These are phyloP conservation scores for Pentalonia nigronervosa DNA, from an alignment of 1,140 invertebrate species.

Conservation along the genomic window DNA sequence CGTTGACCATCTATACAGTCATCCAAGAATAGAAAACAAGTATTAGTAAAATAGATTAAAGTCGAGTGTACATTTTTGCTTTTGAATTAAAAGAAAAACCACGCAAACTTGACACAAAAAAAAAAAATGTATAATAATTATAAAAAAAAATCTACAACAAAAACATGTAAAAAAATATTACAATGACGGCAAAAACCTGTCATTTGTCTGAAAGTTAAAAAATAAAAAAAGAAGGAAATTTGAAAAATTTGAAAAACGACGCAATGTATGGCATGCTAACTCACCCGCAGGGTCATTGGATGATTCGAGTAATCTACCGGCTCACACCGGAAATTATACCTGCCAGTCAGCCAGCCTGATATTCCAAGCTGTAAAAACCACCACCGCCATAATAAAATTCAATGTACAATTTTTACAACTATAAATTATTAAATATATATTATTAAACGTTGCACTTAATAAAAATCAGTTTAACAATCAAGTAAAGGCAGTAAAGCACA, in stretches of 20 bases:
- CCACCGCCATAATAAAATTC: slow-evolving; percentile 53
- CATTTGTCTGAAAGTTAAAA: slow-evolving; percentile 23
- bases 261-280: slow-evolving; percentile 63
- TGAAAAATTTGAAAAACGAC: slow-evolving; percentile 44
- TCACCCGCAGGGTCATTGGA: slow-evolving; percentile 88
- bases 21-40: slow-evolving; percentile 23
- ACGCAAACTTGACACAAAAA: slow-evolving; percentile 54
- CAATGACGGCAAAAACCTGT: background rate
- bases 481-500: slow-evolving; percentile 4
- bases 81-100: slow-evolving; percentile 18
- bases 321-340: slow-evolving; percentile 94
- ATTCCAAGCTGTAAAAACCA: slow-evolving; percentile 79
- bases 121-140: slow-evolving; percentile 14
- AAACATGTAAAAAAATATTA: slow-evolving; percentile 16
- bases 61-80: background rate
- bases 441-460: slow-evolving; percentile 4
- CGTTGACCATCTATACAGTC: slow-evolving; percentile 71
- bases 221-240: slow-evolving; percentile 50
- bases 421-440: slow-evolving; percentile 1
- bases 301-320: slow-evolving; percentile 91
- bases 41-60: background rate
- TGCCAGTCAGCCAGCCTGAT: slow-evolving; percentile 85
- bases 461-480: background rate
- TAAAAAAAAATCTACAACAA: slow-evolving; percentile 52
- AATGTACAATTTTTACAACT: slow-evolving; percentile 54